Conservation (phyloP, 2,113 vertebrate species). For the Melanostigma gelatinosum region DNA sequence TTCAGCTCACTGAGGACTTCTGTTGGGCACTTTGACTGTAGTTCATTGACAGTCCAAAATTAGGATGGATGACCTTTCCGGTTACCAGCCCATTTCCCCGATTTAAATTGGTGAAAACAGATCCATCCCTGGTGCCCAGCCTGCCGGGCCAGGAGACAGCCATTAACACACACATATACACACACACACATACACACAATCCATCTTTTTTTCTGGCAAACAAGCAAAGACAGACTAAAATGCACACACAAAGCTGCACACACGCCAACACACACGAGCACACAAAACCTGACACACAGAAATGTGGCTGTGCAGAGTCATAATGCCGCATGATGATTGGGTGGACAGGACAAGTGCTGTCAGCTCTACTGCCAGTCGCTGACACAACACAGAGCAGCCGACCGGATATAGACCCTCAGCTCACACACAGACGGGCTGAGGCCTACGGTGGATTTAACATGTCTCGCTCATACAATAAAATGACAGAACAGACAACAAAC, state of each 20-base stretch:
- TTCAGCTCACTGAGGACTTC: background rate
- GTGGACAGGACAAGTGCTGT: constrained; percentile 66
- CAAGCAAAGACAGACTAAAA: constrained; percentile 24
- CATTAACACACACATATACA: constrained; percentile 19
- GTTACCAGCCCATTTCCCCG: constrained; percentile 20
- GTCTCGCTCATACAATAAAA: constrained; percentile 45
- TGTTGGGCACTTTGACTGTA: background rate
- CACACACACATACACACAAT: background rate
- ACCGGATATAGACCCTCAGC: constrained; percentile 55
- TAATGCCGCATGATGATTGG: constrained; percentile 54
- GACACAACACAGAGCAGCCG: constrained; percentile 69
- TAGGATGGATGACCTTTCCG: constrained; percentile 13
- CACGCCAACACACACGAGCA: constrained; percentile 13
- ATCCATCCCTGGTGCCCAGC: constrained; percentile 32
- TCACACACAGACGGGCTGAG: constrained; percentile 28
- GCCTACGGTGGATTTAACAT: constrained; percentile 38
- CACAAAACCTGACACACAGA: constrained; percentile 24
- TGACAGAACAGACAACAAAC: constrained; percentile 30
- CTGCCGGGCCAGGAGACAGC: constrained; percentile 21
- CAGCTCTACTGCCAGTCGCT: constrained; percentile 67
- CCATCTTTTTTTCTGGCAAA: constrained; percentile 25
- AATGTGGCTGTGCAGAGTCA: constrained; percentile 50
- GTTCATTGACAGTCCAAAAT: constrained; percentile 28
- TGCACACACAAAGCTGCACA: constrained; percentile 19
- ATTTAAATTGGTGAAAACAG: constrained; percentile 39